Base-by-base conservation (phyloP, 2,113 vertebrate species). In the Procavia capensis region DNA sequence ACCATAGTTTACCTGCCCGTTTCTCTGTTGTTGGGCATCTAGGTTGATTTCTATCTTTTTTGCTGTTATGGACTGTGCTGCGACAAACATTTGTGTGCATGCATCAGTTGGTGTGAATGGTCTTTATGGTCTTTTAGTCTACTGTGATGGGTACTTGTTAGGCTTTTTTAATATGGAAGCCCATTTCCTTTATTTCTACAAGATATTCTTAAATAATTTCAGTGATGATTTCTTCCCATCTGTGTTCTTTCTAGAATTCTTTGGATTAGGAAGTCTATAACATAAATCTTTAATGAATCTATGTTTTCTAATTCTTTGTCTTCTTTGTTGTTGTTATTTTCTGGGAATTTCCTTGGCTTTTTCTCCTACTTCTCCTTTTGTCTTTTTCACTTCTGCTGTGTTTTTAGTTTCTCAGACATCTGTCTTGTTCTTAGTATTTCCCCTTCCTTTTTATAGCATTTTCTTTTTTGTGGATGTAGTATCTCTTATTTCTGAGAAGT, bases 191-290 rank as follows among this genome's bases (percentile, higher is more conserved):
- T 85, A 74, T 3, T 82, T 68, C 27, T 66, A 43, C 64, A 16
- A 81, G 78, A 54, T 82, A 25, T 64, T 95, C 14, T 68, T 76
- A 39, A 88, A 36, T 93, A 87, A 61, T 91, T 91, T 83, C 50
- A n/a, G n/a, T 41, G 85, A 34, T 84, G 7, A 45, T 86, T 74
- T 85, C 19, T 66, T 83, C 24, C 72, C 63, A 75, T 16, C 14
- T 72, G 2, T 81, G 90, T 64, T 86, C 4, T 70, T 88, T 79
- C 47, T 90, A 45, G 54, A 57, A 9, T 25, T 82, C 47, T 85
- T n/a, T 63, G 61, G 27, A 54, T 9, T 54, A 54, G 50, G 50
- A 54, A 54, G 50, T 13, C 50, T 54, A 54, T 11, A 54, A 54
- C 50, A 54, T 54, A 54, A 17, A 54, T 16, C 50, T 54, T 54